Evolutionary conservation across 2,888 invertebrate genomes (phyloP), one percentile per base, ranked within the genome.

Genomic region (Acronicta psi): DNA sequence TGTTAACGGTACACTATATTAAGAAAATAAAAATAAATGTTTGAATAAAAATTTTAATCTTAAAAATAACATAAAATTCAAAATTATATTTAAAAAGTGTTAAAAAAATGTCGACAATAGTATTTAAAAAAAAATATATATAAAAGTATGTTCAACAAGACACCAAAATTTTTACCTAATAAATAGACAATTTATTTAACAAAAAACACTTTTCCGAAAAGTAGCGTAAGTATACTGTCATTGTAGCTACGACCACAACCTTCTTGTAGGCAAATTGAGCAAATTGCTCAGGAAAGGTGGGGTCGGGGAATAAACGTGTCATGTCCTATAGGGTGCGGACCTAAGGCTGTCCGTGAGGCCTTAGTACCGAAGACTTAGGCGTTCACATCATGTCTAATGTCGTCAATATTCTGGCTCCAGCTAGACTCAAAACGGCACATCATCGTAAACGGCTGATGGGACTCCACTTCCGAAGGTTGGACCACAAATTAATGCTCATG

Each of bases 41-140:
- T 11, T 49, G 34, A 65, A 57, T 34, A 57, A 57, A 29, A 0
- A 52, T 29, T 67, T 67, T 70, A 70, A 58, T 67, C 42, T 58
- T 71, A 50, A 18, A 49, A 64, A 50, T 46, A 58, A 53, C 40
- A 37, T 45, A 53, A 70, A 17, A 57, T 7, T 44, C 34, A 14
- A 56, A 20, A 20, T 29, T 29, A 36, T 42, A 14, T 5, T 41
- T 20, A 62, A 51, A 44, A n/a, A 5, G 46, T 31, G n/a, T 16
- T 17, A 44, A n/a, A 68, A 29, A 17, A 40, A 7, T 44, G 9
- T 25, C 1, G 7, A 9, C 25, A 7, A 37, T 16, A 9, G 40
- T 44, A 37, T 42, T 37, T 11, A 56, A 44, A 17, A 17, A 34
- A 25, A 69, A n/a, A n/a, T n/a, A n/a, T 41, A 14, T 34, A 34